phyloP scores from a whole-genome alignment of 2,113 vertebrate genomes.

The Neolamprologus brichardi region DNA sequence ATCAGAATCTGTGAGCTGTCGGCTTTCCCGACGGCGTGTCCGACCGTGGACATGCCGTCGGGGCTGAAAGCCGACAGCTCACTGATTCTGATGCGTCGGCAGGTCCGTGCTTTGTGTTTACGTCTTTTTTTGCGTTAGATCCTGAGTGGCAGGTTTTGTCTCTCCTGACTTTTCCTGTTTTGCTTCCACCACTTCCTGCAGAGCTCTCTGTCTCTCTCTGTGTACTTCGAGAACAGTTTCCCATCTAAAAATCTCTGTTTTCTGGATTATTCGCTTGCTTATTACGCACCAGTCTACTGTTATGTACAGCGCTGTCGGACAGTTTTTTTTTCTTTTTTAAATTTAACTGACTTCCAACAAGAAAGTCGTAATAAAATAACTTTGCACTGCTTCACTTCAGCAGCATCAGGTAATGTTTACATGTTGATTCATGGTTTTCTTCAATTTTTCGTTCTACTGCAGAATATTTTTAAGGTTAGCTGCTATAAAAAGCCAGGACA shows the following conservation, averaged over 20 bases:
- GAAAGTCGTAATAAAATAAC: not conserved
- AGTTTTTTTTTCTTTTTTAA: fast-evolving
- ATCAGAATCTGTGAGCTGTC: fast-evolving
- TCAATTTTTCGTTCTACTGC: not conserved
- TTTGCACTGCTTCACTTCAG: not conserved
- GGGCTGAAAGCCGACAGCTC: not conserved
- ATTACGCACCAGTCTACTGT: not conserved
- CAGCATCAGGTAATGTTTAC: not conserved
- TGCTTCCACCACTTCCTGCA: not conserved
- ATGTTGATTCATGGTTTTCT: not conserved
- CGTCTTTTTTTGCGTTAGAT: not conserved
- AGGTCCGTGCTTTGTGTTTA: fast-evolving
- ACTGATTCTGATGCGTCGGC: not conserved
- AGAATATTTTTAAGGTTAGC: not conserved
- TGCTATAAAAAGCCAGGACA: not conserved
- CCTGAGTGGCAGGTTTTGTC: not conserved
- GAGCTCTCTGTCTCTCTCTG: not conserved
- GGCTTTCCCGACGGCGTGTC: not conserved
- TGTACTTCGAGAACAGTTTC: not conserved
- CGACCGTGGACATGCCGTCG: not conserved
- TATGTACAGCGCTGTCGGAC: fast-evolving
- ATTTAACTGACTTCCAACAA: not conserved
- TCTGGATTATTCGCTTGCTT: not conserved
- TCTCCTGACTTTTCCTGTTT: not conserved
- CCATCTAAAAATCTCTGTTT: not conserved